phyloP scores from a whole-genome alignment of 2,113 vertebrate genomes.

The Pachyramphus minor region DNA sequence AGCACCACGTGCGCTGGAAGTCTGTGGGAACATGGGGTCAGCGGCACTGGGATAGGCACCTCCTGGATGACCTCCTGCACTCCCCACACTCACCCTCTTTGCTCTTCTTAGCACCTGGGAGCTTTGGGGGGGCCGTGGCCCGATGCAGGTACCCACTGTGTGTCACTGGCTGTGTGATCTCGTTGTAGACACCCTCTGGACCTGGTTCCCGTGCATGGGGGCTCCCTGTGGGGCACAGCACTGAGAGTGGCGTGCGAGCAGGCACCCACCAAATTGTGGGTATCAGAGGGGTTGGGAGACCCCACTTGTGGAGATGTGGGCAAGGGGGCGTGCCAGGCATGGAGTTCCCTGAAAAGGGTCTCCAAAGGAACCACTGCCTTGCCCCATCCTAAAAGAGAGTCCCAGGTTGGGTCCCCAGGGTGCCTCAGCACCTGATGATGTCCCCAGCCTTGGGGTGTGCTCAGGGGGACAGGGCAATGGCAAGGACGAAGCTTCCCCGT shows the following conservation, averaged over 20 bases:
- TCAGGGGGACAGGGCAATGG: neutral
- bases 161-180: conserved; percentile 86
- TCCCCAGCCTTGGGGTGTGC: rapidly evolving
- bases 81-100: conserved; percentile 75
- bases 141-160: conserved; percentile 88
- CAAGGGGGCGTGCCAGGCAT: neutral
- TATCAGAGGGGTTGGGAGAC: neutral
- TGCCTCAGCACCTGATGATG: neutral
- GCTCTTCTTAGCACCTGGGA: conserved; percentile 76
- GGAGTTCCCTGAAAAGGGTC: neutral
- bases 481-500: neutral
- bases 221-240: neutral
- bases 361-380: neutral
- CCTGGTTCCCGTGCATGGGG: rapidly evolving
- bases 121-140: conserved; percentile 67
- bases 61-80: rapidly evolving
- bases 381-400: neutral
- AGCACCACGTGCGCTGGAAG: conserved; percentile 86
- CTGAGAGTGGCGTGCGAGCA: rapidly evolving
- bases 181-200: conserved; percentile 84
- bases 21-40: conserved; percentile 53
- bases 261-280: neutral
- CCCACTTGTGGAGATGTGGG: neutral
- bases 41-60: rapidly evolving
- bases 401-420: rapidly evolving